Base-by-base conservation (phyloP, 2,113 vertebrate genomes). In the Balaenoptera acutorostrata region DNA sequence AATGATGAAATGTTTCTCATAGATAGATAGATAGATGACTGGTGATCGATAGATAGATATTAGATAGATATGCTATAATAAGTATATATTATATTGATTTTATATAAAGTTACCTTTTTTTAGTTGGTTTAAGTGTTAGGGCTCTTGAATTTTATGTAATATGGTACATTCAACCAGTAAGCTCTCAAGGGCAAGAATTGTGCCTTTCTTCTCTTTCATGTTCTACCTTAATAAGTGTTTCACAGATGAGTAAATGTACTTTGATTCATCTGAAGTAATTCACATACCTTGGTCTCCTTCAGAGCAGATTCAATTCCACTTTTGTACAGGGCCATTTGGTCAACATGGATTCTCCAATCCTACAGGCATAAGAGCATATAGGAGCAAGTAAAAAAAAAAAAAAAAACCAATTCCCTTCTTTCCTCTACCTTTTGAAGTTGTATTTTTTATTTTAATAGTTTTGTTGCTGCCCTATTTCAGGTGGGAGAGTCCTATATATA, bases 251-350 rank as follows among this genome's bases (percentile, higher is more conserved):
- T 41, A 85, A 33, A 91, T 64, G 6, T 2, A 71, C 18, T 39
- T 2, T 72, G 55, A 57, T 72, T 81, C 9, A 71, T 59, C 36
- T 90, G 36, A 93, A 92, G 49, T 61, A 89, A 94, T 25, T 96
- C 52, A 97, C 96, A 88, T 97, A 99, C 99, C 99, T 99, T 99
- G 80, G 99, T 98, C 89, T 99, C 99, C 96, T 99, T 99, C 95
- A 99, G 98, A n/a, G 99, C 99, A 59, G 99, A 99, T 97, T 99
- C 99, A 97, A 99, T 99, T 89, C 99, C 99, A 88, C 99, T 99
- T 98, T 99, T 99, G 97, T 99, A 99, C 64, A 99, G 99, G 97
- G 99, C 99, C 99, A 99, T 99, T 98, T 99, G 99, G 98, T 99
- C 99, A 97, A 99, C 98, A 20, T 99, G 99, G 96, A 99, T 98